A percentile compares a stretch with the other conserved stretches of the same genome.
Evolutionary conservation across 2,797 vertebrate genomes (phyloP).

Genomic region (Chrosomus eos): DNA sequence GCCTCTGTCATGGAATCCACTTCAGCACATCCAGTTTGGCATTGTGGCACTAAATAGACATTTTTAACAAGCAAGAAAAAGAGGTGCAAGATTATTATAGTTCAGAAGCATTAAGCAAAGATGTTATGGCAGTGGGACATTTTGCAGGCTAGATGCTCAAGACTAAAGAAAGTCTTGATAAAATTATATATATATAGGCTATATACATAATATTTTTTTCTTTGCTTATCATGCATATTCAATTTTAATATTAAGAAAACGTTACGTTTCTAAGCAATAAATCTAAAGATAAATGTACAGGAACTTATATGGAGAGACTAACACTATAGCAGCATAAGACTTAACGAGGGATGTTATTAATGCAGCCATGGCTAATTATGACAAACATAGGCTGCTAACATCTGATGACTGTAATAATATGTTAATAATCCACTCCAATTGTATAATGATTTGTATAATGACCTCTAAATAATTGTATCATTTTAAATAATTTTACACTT

Average conservation of each 20-base stretch:
- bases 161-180: too few species aligned
- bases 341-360: not conserved
- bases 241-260: too few species aligned
- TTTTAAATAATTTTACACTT: not conserved
- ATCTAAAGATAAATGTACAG: too few species aligned
- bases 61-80: not conserved
- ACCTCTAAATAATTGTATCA: not conserved
- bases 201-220: too few species aligned
- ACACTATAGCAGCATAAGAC: not conserved
- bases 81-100: not conserved
- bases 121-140: too few species aligned
- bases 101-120: not conserved
- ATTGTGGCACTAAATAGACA: slow-evolving; percentile 69
- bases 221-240: too few species aligned
- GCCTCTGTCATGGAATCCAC: slow-evolving; percentile 90
- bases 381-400: not conserved
- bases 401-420: not conserved
- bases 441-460: not conserved
- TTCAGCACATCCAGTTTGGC: slow-evolving; percentile 83
- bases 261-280: too few species aligned
- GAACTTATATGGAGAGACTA: not conserved
- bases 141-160: too few species aligned
- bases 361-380: not conserved
- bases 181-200: too few species aligned
- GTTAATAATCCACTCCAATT: not conserved